These are phyloP conservation scores for Lithophane leautieri DNA, from an alignment of 2,888 invertebrate genomes.

Conservation along the genomic window DNA sequence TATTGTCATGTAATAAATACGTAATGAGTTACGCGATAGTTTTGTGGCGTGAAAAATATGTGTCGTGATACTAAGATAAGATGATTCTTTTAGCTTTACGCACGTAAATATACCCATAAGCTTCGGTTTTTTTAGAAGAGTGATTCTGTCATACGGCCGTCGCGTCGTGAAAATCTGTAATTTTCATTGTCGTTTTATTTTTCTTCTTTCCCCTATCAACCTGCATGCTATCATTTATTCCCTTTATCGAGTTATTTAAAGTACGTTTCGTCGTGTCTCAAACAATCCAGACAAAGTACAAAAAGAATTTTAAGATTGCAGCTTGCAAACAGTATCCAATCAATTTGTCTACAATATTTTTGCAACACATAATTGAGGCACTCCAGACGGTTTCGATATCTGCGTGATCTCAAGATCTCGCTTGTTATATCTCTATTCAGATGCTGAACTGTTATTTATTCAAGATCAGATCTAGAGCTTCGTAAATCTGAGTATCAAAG, in stretches of 20 bases:
- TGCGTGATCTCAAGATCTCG: slow-evolving; percentile 20
- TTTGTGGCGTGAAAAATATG: slow-evolving; percentile 30
- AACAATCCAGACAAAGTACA: neutral
- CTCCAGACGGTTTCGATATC: slow-evolving; percentile 38
- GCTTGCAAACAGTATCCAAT: neutral
- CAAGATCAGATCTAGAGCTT: slow-evolving; percentile 7
- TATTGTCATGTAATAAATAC: slow-evolving; percentile 68
- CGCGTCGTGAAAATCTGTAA: too few relatives aligned
- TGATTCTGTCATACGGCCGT: too few relatives aligned
- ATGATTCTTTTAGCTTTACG: neutral
- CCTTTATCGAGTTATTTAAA: too few relatives aligned
- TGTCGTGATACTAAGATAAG: slow-evolving; percentile 11
- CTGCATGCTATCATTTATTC: too few relatives aligned
- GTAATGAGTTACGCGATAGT: slow-evolving; percentile 56
- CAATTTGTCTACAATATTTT: slow-evolving; percentile 20
- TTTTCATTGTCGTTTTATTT: too few relatives aligned
- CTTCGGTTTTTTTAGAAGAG: too few relatives aligned
- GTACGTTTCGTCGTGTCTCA: neutral
- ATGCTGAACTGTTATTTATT: slow-evolving; percentile 22
- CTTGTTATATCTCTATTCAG: slow-evolving; percentile 27
- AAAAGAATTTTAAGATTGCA: neutral
- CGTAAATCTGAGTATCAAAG: neutral
- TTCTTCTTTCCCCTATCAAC: too few relatives aligned
- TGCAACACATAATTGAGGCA: slow-evolving; percentile 40
- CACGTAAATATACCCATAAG: neutral